Conservation (phyloP, 2,113 vertebrate genomes). For the Phalacrocorax brasilianus region DNA sequence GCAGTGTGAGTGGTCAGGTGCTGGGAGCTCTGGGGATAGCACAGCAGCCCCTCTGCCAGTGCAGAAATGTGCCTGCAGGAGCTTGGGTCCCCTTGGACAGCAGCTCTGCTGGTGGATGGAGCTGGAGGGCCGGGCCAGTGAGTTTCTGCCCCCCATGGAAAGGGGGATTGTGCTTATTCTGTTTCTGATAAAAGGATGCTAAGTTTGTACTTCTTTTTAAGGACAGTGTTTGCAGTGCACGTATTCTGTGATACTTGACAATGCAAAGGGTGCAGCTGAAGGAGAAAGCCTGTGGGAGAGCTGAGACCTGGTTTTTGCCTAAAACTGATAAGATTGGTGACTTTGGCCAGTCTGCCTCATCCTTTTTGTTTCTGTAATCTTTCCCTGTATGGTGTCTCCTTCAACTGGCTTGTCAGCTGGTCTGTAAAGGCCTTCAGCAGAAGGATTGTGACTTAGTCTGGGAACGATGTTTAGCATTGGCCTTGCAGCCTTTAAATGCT, state of each 20-base stretch:
- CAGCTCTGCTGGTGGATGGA: background rate
- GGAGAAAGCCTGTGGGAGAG: background rate
- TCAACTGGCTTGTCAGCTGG: background rate
- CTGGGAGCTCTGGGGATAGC: background rate
- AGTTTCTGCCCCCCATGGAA: background rate
- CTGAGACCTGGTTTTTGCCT: background rate
- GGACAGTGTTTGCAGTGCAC: background rate
- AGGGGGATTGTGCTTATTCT: background rate
- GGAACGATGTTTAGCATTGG: background rate
- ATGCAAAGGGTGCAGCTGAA: background rate
- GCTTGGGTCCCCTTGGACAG: background rate
- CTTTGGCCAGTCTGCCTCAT: background rate
- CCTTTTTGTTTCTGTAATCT: background rate
- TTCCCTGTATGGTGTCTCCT: background rate
- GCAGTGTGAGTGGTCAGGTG: accelerated
- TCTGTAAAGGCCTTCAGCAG: background rate
- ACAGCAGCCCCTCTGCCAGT: background rate
- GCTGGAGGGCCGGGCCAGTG: background rate
- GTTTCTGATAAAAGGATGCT: background rate
- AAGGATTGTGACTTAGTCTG: background rate
- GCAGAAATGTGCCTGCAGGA: background rate
- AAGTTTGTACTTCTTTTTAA: background rate
- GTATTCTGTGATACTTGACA: background rate
- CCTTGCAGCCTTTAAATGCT: background rate
- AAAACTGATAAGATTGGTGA: background rate